Conservation (phyloP, 2,888 invertebrate genomes). For the Zygogramma bicolorata region DNA sequence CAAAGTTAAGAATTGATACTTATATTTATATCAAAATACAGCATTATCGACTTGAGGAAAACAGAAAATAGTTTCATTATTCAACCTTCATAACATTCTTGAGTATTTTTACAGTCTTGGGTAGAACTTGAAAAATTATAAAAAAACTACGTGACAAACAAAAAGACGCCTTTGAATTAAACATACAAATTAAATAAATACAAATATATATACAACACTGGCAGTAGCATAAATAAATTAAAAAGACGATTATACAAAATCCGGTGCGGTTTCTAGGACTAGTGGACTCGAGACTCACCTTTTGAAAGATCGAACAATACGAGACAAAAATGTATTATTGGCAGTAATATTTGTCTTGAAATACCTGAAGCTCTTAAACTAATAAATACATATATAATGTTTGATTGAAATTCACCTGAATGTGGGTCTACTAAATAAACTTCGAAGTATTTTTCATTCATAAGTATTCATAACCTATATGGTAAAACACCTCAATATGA, state of each 20-base stretch:
- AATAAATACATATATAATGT: background rate
- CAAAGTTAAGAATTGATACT: background rate
- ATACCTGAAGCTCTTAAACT: background rate
- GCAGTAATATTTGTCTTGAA: constrained; percentile 1
- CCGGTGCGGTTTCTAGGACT: constrained; percentile 31
- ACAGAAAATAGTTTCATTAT: no score
- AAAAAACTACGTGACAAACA: constrained; percentile 29
- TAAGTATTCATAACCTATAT: constrained; percentile 26
- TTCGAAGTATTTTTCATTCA: constrained; percentile 16
- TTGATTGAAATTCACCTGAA: constrained; percentile 24
- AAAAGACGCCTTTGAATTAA: constrained; percentile 27
- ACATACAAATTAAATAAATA: constrained; percentile 47
- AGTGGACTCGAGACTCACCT: constrained; percentile 17
- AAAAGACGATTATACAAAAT: constrained; percentile 32
- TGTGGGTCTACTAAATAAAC: background rate
- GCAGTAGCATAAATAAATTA: constrained; percentile 48
- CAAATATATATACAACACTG: constrained; percentile 49
- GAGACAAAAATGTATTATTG: constrained; percentile 10
- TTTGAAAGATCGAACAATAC: background rate
- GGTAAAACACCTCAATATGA: constrained; percentile 50
- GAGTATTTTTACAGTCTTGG: constrained; percentile 51
- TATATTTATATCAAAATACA: no score
- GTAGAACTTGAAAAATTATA: constrained; percentile 42
- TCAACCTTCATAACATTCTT: constrained; percentile 11
- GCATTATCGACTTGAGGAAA: no score